phyloP scores from a whole-genome alignment of 2,888 invertebrate species.

The Augochlorella aurata region DNA sequence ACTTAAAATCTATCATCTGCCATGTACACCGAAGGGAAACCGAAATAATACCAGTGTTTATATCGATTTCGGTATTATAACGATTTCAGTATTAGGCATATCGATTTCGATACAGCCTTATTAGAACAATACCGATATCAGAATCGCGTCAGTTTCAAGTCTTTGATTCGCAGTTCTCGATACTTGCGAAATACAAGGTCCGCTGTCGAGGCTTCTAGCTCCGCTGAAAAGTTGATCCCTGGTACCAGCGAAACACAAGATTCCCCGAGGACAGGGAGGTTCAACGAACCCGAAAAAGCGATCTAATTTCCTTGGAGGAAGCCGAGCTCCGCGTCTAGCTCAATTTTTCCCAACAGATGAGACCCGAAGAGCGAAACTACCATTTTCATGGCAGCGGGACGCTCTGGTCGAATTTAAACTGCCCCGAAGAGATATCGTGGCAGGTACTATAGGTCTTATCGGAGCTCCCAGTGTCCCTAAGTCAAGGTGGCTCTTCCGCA shows the following conservation, averaged over 20 bases:
- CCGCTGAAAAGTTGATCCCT: background rate
- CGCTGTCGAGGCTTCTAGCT: background rate
- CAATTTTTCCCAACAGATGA: background rate
- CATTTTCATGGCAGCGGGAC: background rate
- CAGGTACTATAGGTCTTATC: background rate
- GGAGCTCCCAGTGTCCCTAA: background rate
- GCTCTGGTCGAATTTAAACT: background rate
- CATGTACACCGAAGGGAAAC: too few relatives aligned
- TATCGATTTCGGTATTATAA: too few relatives aligned
- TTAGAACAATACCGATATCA: too few relatives aligned
- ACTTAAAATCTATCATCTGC: too few relatives aligned
- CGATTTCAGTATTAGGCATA: too few relatives aligned
- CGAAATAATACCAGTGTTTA: too few relatives aligned
- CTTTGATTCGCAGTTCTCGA: background rate
- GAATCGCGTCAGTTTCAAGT: too few relatives aligned
- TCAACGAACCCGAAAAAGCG: conserved; percentile 2
- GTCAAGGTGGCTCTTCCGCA: conserved; percentile 1
- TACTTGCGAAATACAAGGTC: background rate
- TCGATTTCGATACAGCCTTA: too few relatives aligned
- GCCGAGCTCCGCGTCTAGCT: background rate
- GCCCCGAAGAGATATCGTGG: background rate
- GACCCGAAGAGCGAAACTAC: background rate
- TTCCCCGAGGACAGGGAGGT: background rate
- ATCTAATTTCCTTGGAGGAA: conserved; percentile 22
- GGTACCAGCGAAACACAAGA: background rate